Base-by-base conservation (phyloP, 2,797 vertebrate species). In the Sparidentex hasta region DNA sequence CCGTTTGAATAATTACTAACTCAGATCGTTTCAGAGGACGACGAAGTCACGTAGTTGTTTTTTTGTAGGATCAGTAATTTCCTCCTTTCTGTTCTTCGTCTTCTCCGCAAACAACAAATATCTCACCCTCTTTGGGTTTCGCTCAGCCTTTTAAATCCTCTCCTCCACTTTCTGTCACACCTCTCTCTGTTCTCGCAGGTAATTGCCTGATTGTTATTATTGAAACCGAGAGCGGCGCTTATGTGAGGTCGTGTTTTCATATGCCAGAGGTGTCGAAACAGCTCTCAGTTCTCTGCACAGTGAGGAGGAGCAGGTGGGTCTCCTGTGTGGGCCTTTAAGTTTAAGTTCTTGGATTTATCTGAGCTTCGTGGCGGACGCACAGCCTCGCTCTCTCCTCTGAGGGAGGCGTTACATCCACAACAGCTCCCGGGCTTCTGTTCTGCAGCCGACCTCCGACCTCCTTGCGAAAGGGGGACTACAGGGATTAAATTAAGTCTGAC, bases 161-260 rank as follows among this genome's bases (percentile, higher is more conserved):
- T 51, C 29, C 52, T 56, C 83, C 54, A 69, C 3, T 50, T n/a
- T 43, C 66, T 80, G 66, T 55, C 71, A 73, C 59, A 57, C 6
- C 29, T 52, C 50, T 64, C 56, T 61, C 61, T 54, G 66, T 59
- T 38, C 11, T 69, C 8, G 58, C 29, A 48, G 68, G 83, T 85
- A 76, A 92, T 83, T 85, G 81, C 54, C 64, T 73, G 62, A 86
- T 68, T 86, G 55, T 76, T 90, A 41, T 75, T 76, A 61, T 76
- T 71, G 46, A 83, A 80, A 65, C 52, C 18, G 16, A 16, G 64
- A n/a, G 47, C n/a, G 71, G 21, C 56, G 12, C 67, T 83, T 71
- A 27, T 27, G 27, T 86, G 48, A 48, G 57, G 27, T 77, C 51
- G 27, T 14, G 14, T 70, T 54, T 33, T 65, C 70, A 25, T 58